Conservation (phyloP, 2,113 vertebrate species). For the Chinchilla lanigera region DNA sequence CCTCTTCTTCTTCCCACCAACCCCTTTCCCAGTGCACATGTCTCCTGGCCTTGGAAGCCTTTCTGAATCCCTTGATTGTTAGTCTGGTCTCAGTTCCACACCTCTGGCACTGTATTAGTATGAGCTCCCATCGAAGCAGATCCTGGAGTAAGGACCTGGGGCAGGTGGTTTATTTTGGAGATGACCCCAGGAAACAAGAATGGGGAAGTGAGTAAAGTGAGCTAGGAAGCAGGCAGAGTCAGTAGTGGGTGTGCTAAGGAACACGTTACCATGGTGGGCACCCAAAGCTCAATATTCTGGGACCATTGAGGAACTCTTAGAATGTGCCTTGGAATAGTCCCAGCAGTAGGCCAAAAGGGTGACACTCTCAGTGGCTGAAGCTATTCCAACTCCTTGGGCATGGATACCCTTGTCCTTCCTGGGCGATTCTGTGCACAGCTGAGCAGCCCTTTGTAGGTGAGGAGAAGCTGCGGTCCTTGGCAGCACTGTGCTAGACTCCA, state of each 20-base stretch:
- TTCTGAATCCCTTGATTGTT: neutral
- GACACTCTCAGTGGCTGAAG: neutral
- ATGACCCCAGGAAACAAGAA: neutral
- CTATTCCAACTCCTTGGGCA: no score
- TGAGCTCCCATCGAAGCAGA: neutral
- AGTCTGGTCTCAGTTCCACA: no score
- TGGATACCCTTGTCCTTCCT: neutral
- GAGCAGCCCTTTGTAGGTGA: neutral
- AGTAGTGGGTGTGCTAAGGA: neutral
- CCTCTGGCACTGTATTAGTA: neutral
- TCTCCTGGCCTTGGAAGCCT: neutral
- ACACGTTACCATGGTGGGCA: neutral
- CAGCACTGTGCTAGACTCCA: neutral
- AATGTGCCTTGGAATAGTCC: neutral
- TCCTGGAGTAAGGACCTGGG: neutral
- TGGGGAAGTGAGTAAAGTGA: neutral
- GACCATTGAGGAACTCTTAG: neutral
- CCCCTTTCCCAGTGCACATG: neutral
- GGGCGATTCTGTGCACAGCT: neutral
- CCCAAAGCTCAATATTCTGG: no score
- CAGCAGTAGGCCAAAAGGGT: accelerated
- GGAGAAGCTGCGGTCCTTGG: neutral
- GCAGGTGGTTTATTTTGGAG: neutral
- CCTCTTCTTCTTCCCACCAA: neutral
- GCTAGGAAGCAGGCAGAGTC: neutral